Evolutionary conservation across 2,113 vertebrate genomes (phyloP), one percentile per base, ranked within the genome.

Genomic region (Caranx melampygus): DNA sequence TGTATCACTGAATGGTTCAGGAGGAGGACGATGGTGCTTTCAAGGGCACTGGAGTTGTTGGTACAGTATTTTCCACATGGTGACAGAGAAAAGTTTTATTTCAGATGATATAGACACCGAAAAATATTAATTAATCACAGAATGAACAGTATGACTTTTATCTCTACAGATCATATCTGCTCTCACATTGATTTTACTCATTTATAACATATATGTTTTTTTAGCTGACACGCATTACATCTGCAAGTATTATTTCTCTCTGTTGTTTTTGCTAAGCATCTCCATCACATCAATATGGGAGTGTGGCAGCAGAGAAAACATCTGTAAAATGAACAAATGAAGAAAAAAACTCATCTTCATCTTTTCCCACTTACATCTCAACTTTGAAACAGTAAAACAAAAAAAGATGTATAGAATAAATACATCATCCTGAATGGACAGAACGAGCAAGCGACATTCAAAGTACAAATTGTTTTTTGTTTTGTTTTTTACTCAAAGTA

Each of bases 1-100:
- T 75, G 40, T 88, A 81, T 92, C 87, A 75, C 88, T 84, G 87
- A 87, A 87, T 81, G 91, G 83, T 87, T 84, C 55, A 69, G 62
- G 76, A 74, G 77, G 75, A 78, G 51, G 78, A 67, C 11, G 11
- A 42, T 40, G 55, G 81, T 87, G 85, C 79, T 76, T 84, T 88
- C 18, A 65, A 58, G 79, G 74, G 79, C 87, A 63, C 72, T 47
- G 34, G 67, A 68, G 61, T 55, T 31, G 66, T 74, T 58, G 52
- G 74, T 76, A 26, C 26, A 26, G 26, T 26, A 62, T 88, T 89
- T 67, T 82, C 84, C 67, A 78, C 82, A 79, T 81, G 87, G 76
- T 71, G 70, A 87, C 54, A 55, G 61, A 81, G 69, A 84, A 21
- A 64, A 9, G 59, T 74, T 87, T 87, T 87, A 78, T 85, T 78